Base-by-base conservation (phyloP, 2,797 vertebrate genomes). In the Octomys mimax region DNA sequence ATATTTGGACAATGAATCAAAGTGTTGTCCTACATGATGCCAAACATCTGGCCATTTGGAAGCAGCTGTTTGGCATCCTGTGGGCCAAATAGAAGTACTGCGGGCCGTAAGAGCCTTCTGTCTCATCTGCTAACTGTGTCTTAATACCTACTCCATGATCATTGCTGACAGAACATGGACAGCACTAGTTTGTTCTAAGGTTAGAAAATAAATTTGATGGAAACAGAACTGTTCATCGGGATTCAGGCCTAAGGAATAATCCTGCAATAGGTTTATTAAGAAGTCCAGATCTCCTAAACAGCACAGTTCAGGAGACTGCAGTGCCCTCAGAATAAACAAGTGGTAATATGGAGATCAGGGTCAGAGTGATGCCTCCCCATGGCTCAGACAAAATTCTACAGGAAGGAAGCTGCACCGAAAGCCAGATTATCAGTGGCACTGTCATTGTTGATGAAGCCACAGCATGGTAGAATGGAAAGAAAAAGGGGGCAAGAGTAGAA, bases 1-100 rank as follows among this genome's bases (percentile, higher is more conserved):
- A 81, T 75, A 80, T 89, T 95, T 97, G 39, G 68, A 75, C 92
- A 93, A 78, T 71, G 90, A 97, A 89, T 94, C 89, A 70, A 89
- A 93, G 75, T 80, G 89, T 95, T 96, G 66, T 91, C 94, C 71
- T 84, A 33, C 31, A 28, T 66, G 82, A 82, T 95, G 70, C 70
- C 75, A 94, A 96, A 96, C 83, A 97, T 96, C 92, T 97, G 95
- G 96, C 64, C 81, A 79, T 93, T 87, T 91, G 84, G 66, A 84
- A 97, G 57, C 80, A 95, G 93, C 57, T 97, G 71, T 87, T 85
- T 95, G 91, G 91, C 87, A 94, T 89, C 42, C 57, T 84, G 21
- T 22, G 28, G 79, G n/a, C 80, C 73, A 89, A 80, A 95, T 5
- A 96, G 82, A 93, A 93, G 86, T 64, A 64, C 52, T 70, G 54